Conservation (phyloP, 1,140 invertebrate species). For the Lycorma delicatula region DNA sequence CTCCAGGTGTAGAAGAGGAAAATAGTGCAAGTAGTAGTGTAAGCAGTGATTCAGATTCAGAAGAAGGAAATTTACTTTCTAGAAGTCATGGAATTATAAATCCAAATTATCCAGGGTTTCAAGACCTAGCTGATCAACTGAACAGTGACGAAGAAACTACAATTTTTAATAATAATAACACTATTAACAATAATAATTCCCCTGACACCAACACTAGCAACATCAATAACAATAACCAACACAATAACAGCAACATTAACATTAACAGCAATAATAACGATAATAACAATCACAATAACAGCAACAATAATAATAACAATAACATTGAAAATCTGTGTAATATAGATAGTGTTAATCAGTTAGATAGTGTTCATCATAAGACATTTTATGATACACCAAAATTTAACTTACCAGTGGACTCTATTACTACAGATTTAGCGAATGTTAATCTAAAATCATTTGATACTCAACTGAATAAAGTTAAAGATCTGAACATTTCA, state of each 20-base stretch:
- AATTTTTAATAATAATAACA: background rate
- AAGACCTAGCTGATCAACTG: constrained; percentile 38
- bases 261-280: constrained; percentile 33
- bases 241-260: constrained; percentile 34
- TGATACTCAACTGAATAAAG: too few relatives aligned
- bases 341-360: constrained; percentile 41
- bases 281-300: constrained; percentile 24
- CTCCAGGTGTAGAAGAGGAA: constrained; percentile 23
- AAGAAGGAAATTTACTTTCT: constrained; percentile 36
- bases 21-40: constrained; percentile 22
- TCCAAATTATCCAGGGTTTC: constrained; percentile 65
- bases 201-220: constrained; percentile 31
- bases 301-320: background rate
- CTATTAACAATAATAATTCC: background rate
- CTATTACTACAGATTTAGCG: background rate
- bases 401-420: constrained; percentile 39
- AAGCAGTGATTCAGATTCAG: constrained; percentile 35
- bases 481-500: constrained; percentile 13
- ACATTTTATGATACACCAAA: constrained; percentile 50
- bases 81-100: constrained; percentile 55
- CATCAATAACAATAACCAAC: constrained; percentile 33
- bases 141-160: constrained; percentile 41
- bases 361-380: constrained; percentile 45
- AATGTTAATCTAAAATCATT: background rate
- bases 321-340: background rate